These are phyloP conservation scores for Sebastes cheni DNA, from an alignment of 2,797 vertebrate genomes.

Conservation along the genomic window DNA sequence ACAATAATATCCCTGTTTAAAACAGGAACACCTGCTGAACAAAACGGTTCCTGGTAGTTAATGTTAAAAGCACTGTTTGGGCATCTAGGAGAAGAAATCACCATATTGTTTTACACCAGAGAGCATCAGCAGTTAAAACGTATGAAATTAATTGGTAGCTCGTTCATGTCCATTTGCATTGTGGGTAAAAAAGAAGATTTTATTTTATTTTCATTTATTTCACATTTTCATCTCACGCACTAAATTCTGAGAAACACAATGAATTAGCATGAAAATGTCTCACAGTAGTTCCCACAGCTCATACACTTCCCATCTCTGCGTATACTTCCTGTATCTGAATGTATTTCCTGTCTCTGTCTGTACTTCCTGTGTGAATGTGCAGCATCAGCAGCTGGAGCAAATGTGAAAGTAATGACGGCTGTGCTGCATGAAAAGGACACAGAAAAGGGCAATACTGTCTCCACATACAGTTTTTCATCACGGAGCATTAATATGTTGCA, in stretches of 20 bases:
- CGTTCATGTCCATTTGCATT: neutral
- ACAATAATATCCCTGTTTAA: neutral
- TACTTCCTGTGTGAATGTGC: constrained; percentile 37
- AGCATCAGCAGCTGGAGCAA: neutral
- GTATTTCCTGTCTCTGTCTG: constrained; percentile 33
- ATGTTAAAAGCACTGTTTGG: neutral
- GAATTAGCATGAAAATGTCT: neutral
- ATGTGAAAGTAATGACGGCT: neutral
- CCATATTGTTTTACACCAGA: neutral
- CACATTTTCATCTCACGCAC: neutral
- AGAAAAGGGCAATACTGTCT: neutral
- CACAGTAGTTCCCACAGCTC: neutral
- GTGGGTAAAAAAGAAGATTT: no score
- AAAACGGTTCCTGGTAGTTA: neutral
- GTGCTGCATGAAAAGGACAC: neutral
- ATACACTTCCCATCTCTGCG: neutral
- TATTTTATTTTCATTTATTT: no score
- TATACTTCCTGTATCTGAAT: constrained; percentile 7
- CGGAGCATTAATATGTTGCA: neutral
- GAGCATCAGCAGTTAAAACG: neutral
- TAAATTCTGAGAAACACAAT: neutral
- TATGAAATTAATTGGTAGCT: no score
- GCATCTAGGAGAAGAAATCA: neutral
- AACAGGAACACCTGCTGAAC: neutral
- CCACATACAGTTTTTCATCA: neutral